Percentiles rank a stretch among this genome's conserved stretches.
phyloP scores from a whole-genome alignment of 2,113 vertebrate species.

The Todiramphus saurophagus region DNA sequence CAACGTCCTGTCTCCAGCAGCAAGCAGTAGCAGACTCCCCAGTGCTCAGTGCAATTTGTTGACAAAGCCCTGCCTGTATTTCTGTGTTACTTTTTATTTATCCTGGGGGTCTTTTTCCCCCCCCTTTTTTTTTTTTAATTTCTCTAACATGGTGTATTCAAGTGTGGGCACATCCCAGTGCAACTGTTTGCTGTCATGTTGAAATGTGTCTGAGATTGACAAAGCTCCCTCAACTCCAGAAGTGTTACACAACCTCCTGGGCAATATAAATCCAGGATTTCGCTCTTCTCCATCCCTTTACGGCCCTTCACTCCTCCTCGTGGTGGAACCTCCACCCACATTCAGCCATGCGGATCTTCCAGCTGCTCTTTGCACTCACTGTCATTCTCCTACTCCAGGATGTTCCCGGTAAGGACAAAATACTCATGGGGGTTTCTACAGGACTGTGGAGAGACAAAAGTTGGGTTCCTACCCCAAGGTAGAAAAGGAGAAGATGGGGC shows the following conservation, averaged over 20 bases:
- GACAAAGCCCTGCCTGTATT: not conserved
- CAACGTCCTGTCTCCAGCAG: slow-evolving; percentile 37
- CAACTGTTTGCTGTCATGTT: slow-evolving; percentile 54
- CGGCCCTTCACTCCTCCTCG: not conserved
- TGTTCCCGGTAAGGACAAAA: slow-evolving; percentile 12
- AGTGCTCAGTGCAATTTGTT: not conserved
- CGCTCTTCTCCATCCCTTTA: not conserved
- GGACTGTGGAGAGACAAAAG: not conserved
- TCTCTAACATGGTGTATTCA: fast-evolving
- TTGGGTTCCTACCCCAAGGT: not conserved
- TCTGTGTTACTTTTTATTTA: not conserved
- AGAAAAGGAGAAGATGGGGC: not conserved
- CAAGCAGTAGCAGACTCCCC: slow-evolving; percentile 43
- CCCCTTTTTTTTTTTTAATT: not conserved
- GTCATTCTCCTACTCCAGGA: slow-evolving; percentile 40
- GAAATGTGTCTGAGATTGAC: slow-evolving; percentile 28
- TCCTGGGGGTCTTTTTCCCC: too few relatives aligned
- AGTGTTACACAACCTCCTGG: not conserved
- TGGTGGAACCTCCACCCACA: not conserved
- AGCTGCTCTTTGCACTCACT: slow-evolving; percentile 2
- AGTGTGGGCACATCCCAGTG: not conserved
- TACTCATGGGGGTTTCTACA: not conserved
- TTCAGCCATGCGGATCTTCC: slow-evolving; percentile 35
- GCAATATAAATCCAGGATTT: slow-evolving; percentile 42
- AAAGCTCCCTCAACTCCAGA: not conserved